Conservation (phyloP, 2,888 invertebrate genomes). For the Apocheima hispidaria region DNA sequence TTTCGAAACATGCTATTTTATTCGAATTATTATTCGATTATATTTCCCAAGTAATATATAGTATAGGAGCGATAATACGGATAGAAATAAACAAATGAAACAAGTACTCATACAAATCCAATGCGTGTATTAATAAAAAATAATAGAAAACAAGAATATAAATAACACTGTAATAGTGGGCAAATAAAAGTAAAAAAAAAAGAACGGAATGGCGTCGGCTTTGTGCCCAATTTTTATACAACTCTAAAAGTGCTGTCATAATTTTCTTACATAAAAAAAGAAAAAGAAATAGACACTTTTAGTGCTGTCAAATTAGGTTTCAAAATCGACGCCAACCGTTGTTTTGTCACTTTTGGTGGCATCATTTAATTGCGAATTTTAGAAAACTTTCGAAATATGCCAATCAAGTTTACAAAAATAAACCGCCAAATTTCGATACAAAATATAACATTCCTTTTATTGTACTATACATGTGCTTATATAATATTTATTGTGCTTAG, state of each 20-base stretch:
- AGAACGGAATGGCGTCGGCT: neutral
- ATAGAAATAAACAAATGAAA: conserved; percentile 1
- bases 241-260: neutral
- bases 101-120: neutral
- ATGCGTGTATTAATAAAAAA: conserved; percentile 20
- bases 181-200: neutral
- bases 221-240: neutral
- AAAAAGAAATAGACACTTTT: neutral
- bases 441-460: conserved; percentile 16
- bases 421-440: neutral
- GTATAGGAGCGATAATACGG: too few species aligned
- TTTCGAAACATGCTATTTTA: too few species aligned
- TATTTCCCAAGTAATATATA: too few species aligned
- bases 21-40: too few species aligned
- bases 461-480: conserved; percentile 19
- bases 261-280: neutral
- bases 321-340: too few species aligned
- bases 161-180: neutral
- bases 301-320: neutral
- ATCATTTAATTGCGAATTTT: neutral
- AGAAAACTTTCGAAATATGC: neutral
- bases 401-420: neutral
- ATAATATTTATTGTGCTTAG: conserved; percentile 15
- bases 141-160: conserved; percentile 6
- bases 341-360: too few species aligned